A percentile compares a stretch with the other conserved stretches of the same genome.
These are phyloP conservation scores for Chrysomela aeneicollis DNA, from an alignment of 2,888 invertebrate genomes.

Conservation along the genomic window DNA sequence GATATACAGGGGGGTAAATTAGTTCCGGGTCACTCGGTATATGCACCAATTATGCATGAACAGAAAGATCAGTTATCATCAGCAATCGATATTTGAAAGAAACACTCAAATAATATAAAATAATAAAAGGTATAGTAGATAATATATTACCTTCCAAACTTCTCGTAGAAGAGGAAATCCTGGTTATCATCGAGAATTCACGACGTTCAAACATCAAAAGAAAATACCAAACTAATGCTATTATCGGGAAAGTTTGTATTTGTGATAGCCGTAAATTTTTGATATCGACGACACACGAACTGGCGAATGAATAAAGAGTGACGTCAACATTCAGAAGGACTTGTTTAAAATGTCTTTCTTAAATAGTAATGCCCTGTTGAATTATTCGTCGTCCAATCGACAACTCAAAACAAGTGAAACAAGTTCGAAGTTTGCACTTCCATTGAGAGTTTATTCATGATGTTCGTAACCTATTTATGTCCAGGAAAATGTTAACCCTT, in stretches of 20 bases:
- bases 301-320: constrained; percentile 54
- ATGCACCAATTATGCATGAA: no score
- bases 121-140: neutral
- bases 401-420: constrained; percentile 49
- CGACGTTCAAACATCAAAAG: constrained; percentile 47
- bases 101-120: neutral
- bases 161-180: neutral
- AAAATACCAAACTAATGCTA: constrained; percentile 38
- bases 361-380: constrained; percentile 53
- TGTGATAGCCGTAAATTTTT: constrained; percentile 53
- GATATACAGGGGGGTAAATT: no score
- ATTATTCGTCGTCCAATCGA: constrained; percentile 56
- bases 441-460: constrained; percentile 50
- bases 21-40: no score
- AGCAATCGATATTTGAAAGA: no score
- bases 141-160: no score
- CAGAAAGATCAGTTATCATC: no score
- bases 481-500: neutral
- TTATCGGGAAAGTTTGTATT: constrained; percentile 49
- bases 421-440: constrained; percentile 51
- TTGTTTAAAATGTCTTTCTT: constrained; percentile 55
- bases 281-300: constrained; percentile 54
- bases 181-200: constrained; percentile 41
- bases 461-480: neutral
- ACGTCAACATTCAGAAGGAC: constrained; percentile 48